phyloP scores from a whole-genome alignment of 2,888 invertebrate species.

The Gari tellinella region DNA sequence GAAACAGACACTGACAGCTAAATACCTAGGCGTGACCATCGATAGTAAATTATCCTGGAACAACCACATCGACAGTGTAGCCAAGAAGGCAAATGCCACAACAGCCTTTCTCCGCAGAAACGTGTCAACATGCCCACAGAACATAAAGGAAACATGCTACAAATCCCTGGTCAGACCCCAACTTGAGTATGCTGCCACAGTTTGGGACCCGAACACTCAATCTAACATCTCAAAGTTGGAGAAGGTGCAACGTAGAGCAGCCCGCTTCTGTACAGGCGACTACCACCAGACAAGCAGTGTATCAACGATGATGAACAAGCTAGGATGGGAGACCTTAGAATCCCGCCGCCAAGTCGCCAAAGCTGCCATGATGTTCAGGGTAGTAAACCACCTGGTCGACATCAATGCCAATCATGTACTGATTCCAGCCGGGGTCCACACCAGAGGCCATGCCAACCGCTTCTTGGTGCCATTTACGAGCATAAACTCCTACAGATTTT shows the following conservation, averaged over 20 bases:
- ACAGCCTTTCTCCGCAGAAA: constrained; percentile 33
- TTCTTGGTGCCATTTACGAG: constrained; percentile 13
- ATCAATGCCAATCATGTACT: constrained; percentile 7
- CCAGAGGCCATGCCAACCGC: constrained; percentile 21
- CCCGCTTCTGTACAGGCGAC: constrained; percentile 25
- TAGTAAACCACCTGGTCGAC: constrained; percentile 4
- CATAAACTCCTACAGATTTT: constrained; percentile 4
- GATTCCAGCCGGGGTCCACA: constrained; percentile 1
- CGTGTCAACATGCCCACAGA: constrained; percentile 14
- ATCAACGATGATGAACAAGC: constrained; percentile 28
- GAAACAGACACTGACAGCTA: constrained; percentile 13
- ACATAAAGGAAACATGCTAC: constrained; percentile 32
- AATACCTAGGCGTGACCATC: constrained; percentile 45
- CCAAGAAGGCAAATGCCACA: constrained; percentile 47
- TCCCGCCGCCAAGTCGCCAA: constrained; percentile 12
- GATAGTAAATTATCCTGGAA: constrained; percentile 29
- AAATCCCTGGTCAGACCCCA: constrained; percentile 36
- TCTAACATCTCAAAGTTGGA: constrained; percentile 30
- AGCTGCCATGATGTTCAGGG: constrained; percentile 30
- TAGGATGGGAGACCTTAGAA: constrained; percentile 19
- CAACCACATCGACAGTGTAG: constrained; percentile 10
- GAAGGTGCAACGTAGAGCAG: constrained; percentile 42
- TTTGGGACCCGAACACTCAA: constrained; percentile 34
- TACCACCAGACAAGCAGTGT: constrained; percentile 37
- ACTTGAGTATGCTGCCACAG: constrained; percentile 39